phyloP scores from a whole-genome alignment of 2,797 vertebrate genomes.

The Alectoris magna region DNA sequence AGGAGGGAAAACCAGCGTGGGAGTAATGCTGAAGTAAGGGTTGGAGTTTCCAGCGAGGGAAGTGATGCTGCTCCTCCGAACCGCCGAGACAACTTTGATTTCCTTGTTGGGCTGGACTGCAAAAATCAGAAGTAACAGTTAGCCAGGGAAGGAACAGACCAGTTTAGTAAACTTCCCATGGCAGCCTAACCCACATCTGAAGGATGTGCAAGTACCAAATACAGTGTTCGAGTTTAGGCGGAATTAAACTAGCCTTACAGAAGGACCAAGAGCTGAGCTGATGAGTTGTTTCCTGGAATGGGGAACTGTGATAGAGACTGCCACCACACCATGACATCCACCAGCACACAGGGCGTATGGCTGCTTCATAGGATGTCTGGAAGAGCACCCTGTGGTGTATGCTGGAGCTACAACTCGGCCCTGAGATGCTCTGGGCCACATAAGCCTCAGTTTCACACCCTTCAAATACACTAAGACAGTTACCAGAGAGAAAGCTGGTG shows the following conservation, averaged over 20 bases:
- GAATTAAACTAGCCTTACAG: background rate
- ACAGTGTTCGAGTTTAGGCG: background rate
- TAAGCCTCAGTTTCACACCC: background rate
- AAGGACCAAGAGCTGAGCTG: background rate
- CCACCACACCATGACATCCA: background rate
- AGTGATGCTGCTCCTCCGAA: constrained; percentile 74
- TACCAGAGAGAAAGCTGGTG: constrained; percentile 85
- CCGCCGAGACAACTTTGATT: constrained; percentile 71
- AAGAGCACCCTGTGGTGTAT: background rate
- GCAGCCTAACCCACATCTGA: background rate
- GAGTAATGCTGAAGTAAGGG: constrained; percentile 67
- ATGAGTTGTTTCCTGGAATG: background rate
- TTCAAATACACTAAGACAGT: background rate
- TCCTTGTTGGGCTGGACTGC: constrained; percentile 81
- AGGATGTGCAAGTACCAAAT: background rate
- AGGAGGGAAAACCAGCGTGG: constrained; percentile 65
- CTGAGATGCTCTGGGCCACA: fast-evolving
- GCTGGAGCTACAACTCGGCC: background rate
- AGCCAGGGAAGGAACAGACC: background rate
- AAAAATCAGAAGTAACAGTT: background rate
- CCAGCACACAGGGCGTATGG: background rate
- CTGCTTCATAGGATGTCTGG: background rate
- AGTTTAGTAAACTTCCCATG: background rate
- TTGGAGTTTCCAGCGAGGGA: constrained; percentile 62
- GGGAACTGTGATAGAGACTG: background rate